phyloP scores from a whole-genome alignment of 92 coral and sea anemone genomes.

The Pocillopora meandrina region DNA sequence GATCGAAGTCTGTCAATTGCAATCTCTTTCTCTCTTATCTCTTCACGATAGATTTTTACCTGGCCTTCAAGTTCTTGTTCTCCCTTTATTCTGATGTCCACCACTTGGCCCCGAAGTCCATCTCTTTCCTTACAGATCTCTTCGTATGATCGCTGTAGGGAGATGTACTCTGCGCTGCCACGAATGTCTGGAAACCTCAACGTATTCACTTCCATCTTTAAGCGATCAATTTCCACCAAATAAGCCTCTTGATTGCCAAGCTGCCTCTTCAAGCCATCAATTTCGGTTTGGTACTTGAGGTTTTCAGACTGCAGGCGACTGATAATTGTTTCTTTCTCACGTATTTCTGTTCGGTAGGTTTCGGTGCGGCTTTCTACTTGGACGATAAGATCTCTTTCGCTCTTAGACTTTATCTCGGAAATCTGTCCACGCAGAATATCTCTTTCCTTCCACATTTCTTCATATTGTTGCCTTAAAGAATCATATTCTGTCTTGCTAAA shows the following conservation, averaged over 20 bases:
- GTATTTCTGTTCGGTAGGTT: constrained; percentile 3
- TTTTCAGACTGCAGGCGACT: constrained; percentile 16
- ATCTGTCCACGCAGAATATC: constrained; percentile 1
- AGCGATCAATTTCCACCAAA: constrained; percentile 10
- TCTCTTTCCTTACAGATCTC: constrained; percentile 42
- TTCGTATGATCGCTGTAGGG: constrained; percentile 9
- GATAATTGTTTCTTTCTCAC: constrained; percentile 19
- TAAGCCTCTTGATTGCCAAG: constrained; percentile 15
- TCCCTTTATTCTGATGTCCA: constrained; percentile 22
- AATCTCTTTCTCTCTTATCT: not conserved
- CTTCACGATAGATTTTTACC: constrained; percentile 9
- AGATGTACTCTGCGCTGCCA: constrained; percentile 8
- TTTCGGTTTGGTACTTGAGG: constrained; percentile 13
- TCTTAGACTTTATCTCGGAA: constrained; percentile 7
- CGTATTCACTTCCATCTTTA: constrained; percentile 1
- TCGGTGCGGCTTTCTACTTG: constrained; percentile 23
- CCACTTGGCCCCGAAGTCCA: constrained; percentile 34
- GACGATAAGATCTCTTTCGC: constrained; percentile 11
- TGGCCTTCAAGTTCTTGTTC: not conserved
- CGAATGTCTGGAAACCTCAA: constrained; percentile 20
- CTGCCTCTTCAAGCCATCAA: constrained; percentile 14
- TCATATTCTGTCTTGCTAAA: constrained; percentile 27
- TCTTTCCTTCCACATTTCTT: constrained; percentile 23
- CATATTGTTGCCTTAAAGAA: constrained; percentile 27
- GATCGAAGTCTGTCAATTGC: not conserved